phyloP scores from a whole-genome alignment of 1,140 invertebrate genomes.

The Zaprionus kolodkinae region DNA sequence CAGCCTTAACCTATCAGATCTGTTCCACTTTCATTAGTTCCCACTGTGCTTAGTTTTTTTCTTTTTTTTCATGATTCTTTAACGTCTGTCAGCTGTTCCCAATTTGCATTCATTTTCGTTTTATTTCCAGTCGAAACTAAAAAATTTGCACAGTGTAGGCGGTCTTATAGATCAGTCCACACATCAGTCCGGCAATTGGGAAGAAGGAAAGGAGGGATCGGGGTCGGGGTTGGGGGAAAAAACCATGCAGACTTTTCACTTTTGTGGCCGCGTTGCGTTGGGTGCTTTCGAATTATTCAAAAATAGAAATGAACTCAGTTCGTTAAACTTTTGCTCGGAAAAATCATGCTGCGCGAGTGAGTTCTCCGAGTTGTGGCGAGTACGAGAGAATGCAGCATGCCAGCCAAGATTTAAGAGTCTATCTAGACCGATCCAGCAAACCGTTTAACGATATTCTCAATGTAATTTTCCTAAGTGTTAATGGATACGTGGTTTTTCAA shows the following conservation, averaged over 20 bases:
- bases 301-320: conserved; percentile 85
- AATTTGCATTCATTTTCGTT: conserved; percentile 41
- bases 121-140: conserved; percentile 45
- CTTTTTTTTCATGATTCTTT: conserved; percentile 8
- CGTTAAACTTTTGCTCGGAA: conserved; percentile 83
- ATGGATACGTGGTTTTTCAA: background rate
- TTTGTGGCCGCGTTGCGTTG: conserved; percentile 43
- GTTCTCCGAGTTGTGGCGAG: background rate
- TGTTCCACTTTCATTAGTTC: background rate
- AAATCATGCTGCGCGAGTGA: conserved; percentile 58
- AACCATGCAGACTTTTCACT: conserved; percentile 79
- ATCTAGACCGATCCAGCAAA: background rate
- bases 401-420: background rate
- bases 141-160: conserved; percentile 80
- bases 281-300: conserved; percentile 77
- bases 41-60: background rate
- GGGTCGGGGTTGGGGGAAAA: conserved; percentile 10
- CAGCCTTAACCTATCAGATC: background rate
- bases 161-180: conserved; percentile 55
- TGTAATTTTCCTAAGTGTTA: conserved; percentile 44
- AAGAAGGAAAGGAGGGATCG: background rate
- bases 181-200: conserved; percentile 5
- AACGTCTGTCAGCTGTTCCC: conserved; percentile 35
- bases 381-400: conserved; percentile 8
- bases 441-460: conserved; percentile 36